Evolutionary conservation across 2,797 vertebrate species (phyloP).

Genomic region (Taeniopygia guttata): DNA sequence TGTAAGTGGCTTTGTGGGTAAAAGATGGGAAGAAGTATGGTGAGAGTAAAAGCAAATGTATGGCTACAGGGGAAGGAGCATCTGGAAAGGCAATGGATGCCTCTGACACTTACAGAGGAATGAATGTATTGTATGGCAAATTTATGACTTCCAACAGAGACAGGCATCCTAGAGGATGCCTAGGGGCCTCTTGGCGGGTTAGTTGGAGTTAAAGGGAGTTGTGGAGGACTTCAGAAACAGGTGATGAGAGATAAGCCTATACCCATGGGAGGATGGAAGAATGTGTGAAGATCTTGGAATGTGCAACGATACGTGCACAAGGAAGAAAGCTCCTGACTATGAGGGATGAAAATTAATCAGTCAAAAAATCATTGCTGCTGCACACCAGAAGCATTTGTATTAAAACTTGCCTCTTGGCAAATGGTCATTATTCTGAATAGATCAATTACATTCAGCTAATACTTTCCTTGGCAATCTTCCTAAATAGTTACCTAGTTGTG

Average conservation of each 20-base stretch:
- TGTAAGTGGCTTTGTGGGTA: neutral
- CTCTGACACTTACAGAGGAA: neutral
- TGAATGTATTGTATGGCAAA: neutral
- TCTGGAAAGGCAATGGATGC: neutral
- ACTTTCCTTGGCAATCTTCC: neutral
- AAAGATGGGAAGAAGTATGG: neutral
- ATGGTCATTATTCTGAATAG: neutral
- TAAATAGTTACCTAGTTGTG: neutral
- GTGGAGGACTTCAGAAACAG: neutral
- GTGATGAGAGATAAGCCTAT: neutral
- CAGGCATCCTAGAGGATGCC: neutral
- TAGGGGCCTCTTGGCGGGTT: neutral
- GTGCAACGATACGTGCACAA: accelerated
- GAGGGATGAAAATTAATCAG: neutral
- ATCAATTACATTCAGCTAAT: neutral
- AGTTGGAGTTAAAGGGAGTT: neutral
- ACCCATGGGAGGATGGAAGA: neutral
- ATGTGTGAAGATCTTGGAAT: neutral
- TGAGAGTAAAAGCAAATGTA: neutral
- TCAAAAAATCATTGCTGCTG: neutral
- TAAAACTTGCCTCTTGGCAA: neutral
- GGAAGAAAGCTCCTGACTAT: neutral
- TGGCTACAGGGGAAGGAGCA: neutral
- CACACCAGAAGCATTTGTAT: neutral
- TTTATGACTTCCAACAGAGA: neutral